Percentiles rank a stretch among this genome's conserved stretches.
phyloP scores from a whole-genome alignment of 2,888 invertebrate species.

The Hyles lineata region DNA sequence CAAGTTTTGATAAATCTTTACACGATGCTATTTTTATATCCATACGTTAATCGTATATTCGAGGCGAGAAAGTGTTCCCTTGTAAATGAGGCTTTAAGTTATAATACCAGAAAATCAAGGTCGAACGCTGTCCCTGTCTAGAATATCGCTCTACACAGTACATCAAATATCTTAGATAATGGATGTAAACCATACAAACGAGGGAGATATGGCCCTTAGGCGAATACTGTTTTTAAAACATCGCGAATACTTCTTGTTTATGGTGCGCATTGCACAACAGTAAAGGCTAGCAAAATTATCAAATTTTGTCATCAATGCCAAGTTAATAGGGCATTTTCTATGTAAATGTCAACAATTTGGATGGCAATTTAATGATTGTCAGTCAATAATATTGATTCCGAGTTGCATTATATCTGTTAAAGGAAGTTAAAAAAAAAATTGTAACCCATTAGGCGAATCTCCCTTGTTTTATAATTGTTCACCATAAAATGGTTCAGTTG shows the following conservation, averaged over 20 bases:
- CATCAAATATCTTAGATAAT: conserved; percentile 5
- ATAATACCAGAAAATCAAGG: background rate
- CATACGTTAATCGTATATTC: background rate
- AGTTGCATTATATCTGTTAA: no score
- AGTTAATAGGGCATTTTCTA: background rate
- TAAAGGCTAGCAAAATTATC: background rate
- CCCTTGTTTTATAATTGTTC: conserved; percentile 11
- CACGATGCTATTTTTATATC: no score
- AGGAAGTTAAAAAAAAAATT: no score
- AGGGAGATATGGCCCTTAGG: background rate
- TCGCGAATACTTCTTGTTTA: background rate
- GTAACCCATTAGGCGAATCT: background rate
- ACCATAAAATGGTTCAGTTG: background rate
- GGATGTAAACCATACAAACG: conserved; percentile 9
- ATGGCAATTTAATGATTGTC: no score
- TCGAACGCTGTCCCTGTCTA: conserved; percentile 18
- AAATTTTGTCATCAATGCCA: background rate
- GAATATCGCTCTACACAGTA: conserved; percentile 25
- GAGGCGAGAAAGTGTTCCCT: background rate
- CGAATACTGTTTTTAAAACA: background rate
- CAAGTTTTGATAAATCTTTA: no score
- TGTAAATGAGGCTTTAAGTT: no score
- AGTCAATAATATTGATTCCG: no score
- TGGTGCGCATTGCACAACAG: background rate
- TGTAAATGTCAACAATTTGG: background rate